These are phyloP conservation scores for Hormiphora californensis DNA, from an alignment of 37 sponge, comb jelly and placozoan genomes.

Conservation along the genomic window DNA sequence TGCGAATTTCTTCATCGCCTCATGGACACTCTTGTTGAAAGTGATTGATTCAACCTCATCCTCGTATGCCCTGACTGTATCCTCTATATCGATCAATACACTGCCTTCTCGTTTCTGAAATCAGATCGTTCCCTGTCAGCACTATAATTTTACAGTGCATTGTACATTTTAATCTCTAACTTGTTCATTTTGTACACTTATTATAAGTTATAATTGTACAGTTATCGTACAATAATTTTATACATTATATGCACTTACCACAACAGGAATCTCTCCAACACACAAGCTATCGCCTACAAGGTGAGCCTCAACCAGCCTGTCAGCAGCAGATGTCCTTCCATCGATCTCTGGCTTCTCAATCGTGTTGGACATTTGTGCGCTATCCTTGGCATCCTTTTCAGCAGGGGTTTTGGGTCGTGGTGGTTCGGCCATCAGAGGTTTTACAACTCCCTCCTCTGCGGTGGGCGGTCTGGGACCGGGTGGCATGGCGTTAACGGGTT, in stretches of 20 bases:
- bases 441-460: slow-evolving; percentile 17
- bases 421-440: slow-evolving; percentile 50
- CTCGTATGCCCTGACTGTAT: slow-evolving; percentile 23
- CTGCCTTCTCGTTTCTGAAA: slow-evolving; percentile 41
- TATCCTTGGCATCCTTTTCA: slow-evolving; percentile 28
- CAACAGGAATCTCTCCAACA: slow-evolving; percentile 5
- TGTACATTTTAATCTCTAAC: neutral
- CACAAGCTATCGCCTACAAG: neutral
- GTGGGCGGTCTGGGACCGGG: no score
- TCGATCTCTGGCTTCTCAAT: slow-evolving; percentile 44
- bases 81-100: slow-evolving; percentile 9
- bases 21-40: slow-evolving; percentile 46
- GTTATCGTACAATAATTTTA: neutral
- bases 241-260: neutral
- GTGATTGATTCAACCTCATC: slow-evolving; percentile 40
- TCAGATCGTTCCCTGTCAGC: neutral
- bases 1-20: slow-evolving; percentile 24
- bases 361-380: slow-evolving; percentile 29
- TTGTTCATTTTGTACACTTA: neutral
- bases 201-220: neutral
- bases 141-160: neutral
- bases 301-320: slow-evolving; percentile 19
- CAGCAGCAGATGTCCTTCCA: slow-evolving; percentile 34
- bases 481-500: slow-evolving; percentile 6
- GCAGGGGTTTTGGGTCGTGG: slow-evolving; percentile 31